Evolutionary conservation across 2,113 vertebrate species (phyloP), one percentile per base, ranked within the genome.

Genomic region (Pachycephala philippinensis): DNA sequence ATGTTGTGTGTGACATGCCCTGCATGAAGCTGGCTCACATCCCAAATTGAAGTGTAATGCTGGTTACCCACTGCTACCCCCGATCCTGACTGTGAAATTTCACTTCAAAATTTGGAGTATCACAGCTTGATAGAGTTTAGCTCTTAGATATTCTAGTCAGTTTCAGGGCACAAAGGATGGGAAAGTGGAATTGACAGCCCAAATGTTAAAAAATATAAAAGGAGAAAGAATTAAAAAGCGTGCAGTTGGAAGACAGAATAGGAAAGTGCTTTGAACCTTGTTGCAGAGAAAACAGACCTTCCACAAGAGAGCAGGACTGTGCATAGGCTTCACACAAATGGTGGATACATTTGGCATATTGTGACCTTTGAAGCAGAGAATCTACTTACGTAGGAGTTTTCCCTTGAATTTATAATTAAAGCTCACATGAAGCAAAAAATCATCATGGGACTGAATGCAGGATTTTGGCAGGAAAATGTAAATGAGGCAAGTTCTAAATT

Each of bases 381-480:
- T 65, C 63, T 65, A 37, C 57, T 83, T 69, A 39, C 2, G 7
- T 13, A 40, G 33, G 30, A 69, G 11, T 86, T 93, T 96, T 86
- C 17, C 8, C 40, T 87, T 72, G 39, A 77, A 75, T 91, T 79
- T 61, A 21, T 83, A 60, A 81, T 89, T 92, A 77, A 74, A 89
- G 33, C 10, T 84, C 19, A 77, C 71, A 30, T 63, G 50, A 92
- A 88, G 15, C 15, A 88, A 84, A 88, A 91, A 70, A 54, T 77
- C 31, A 11, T 86, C 21, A 15, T 49, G 69, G 35, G 52, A 80
- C 71, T 64, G 64, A 88, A 79, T 37, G 11, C n/a, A 84, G 69
- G 31, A 57, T 90, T 84, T 95, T 95, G 91, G 85, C 94, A 96
- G 78, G 35, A 44, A 53, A 64, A 45, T 57, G 4, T 66, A 79